A percentile compares a stretch with the other conserved stretches of the same genome.
These are phyloP conservation scores for Crotophaga sulcirostris DNA, from an alignment of 2,113 vertebrate species.

Conservation along the genomic window DNA sequence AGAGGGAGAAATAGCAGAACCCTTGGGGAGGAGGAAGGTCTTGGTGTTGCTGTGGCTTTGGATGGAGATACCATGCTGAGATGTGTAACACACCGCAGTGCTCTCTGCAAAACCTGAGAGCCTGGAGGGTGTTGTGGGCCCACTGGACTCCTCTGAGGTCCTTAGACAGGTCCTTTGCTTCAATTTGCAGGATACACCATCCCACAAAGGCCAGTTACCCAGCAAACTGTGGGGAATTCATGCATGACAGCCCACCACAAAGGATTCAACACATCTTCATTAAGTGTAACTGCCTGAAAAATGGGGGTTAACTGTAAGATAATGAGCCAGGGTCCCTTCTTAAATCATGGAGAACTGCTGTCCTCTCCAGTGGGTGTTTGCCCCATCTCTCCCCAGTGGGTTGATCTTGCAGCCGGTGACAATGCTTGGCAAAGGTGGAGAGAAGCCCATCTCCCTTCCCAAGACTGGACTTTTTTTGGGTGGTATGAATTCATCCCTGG, in stretches of 20 bases:
- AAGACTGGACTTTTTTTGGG: not conserved
- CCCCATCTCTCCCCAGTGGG: not conserved
- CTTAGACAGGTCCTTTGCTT: not conserved
- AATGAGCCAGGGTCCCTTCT: not conserved
- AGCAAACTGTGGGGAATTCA: not conserved
- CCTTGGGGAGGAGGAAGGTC: not conserved
- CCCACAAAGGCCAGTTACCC: not conserved
- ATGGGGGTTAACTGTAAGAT: not conserved
- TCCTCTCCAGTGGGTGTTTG: not conserved
- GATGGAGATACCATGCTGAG: not conserved
- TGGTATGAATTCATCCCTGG: not conserved
- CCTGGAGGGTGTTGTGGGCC: not conserved
- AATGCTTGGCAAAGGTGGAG: not conserved
- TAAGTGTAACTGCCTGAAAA: not conserved
- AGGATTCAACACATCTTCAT: not conserved
- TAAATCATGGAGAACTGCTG: not conserved
- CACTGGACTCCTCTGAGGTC: not conserved
- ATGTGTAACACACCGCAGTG: not conserved
- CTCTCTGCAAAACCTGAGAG: not conserved
- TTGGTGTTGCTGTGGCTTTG: not conserved
- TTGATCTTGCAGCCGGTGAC: not conserved
- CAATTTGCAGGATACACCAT: not conserved
- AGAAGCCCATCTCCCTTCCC: not conserved
- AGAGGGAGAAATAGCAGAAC: not conserved
- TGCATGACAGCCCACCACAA: not conserved